Base-by-base conservation (phyloP, 2,797 vertebrate species). In the Phrynocephalus vlangalii region DNA sequence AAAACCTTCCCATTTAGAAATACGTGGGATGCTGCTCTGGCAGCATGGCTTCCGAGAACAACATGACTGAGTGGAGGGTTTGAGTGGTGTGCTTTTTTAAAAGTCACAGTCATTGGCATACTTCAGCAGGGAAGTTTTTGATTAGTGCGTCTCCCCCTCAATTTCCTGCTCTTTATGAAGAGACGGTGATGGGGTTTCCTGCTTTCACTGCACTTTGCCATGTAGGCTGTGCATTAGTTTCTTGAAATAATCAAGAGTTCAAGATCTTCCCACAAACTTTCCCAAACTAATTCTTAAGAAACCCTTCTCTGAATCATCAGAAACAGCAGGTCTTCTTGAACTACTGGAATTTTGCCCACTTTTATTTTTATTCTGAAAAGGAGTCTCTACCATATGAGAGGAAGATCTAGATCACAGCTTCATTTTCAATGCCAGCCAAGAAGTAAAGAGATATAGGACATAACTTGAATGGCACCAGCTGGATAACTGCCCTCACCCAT, bases 291-390 rank as follows among this genome's bases (percentile, higher is more conserved):
- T 91, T 90, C 38, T 82, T 86, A 93, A 82, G 89, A 86, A 66
- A 28, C 60, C 70, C 22, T 77, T 86, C 79, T 93, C 88, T 93
- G 92, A 95, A 87, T 92, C 92, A 90, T 88, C 87, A 81, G 90
- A 94, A 93, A 84, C 87, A 88, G 90, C 0, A 15, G 86, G 91
- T 93, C 91, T 89, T 81, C 86, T 84, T 83, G 90, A 90, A 94
- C 87, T 78, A 77, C 0, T 93, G 93, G 92, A 91, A 87, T 77
- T 89, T 88, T 93, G 93, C 92, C 94, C 92, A 84, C 87, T 2
- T 85, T 38, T 2, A 84, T 38, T 30, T 30, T 10, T 50, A 38
- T 44, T 44, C 38, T 33, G 52, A 77, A 20, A n/a, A 28, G 18
- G 24, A 60, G 83, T 60, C 75, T 76, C 87, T 87, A 88, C 78